Conservation (phyloP, 2,888 invertebrate species). For the Latheticus oryzae region DNA sequence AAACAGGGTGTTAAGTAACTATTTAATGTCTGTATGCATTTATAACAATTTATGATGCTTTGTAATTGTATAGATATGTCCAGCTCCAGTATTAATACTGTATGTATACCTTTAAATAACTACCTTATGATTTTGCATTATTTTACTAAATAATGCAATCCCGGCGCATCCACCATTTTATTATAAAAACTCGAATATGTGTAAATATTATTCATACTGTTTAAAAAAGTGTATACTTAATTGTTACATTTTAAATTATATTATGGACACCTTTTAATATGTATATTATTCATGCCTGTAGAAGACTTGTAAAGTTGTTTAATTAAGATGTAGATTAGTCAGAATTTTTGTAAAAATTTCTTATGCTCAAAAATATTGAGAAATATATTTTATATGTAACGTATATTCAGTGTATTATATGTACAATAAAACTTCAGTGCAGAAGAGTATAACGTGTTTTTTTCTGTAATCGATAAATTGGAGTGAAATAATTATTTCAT, state of each 20-base stretch:
- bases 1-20: constrained; percentile 28
- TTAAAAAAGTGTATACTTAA: constrained; percentile 1
- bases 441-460: too few species aligned
- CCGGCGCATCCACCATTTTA: constrained; percentile 22
- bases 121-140: background rate
- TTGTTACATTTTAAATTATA: constrained; percentile 13
- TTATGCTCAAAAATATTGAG: constrained; percentile 38
- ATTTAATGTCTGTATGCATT: constrained; percentile 7
- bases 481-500: too few species aligned
- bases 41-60: constrained; percentile 1
- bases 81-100: constrained; percentile 36
- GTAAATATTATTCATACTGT: background rate
- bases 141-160: constrained; percentile 5
- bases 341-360: constrained; percentile 41
- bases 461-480: too few species aligned
- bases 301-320: constrained; percentile 23
- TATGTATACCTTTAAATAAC: constrained; percentile 8
- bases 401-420: constrained; percentile 43
- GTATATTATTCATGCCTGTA: constrained; percentile 21
- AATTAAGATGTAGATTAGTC: constrained; percentile 32
- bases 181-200: background rate
- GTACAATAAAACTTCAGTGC: constrained; percentile 44
- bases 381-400: constrained; percentile 43
- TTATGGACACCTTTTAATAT: constrained; percentile 8
- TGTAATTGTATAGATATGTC: constrained; percentile 24